Evolutionary conservation across 2,888 invertebrate genomes (phyloP).

Genomic region (Nemoura dubitans): DNA sequence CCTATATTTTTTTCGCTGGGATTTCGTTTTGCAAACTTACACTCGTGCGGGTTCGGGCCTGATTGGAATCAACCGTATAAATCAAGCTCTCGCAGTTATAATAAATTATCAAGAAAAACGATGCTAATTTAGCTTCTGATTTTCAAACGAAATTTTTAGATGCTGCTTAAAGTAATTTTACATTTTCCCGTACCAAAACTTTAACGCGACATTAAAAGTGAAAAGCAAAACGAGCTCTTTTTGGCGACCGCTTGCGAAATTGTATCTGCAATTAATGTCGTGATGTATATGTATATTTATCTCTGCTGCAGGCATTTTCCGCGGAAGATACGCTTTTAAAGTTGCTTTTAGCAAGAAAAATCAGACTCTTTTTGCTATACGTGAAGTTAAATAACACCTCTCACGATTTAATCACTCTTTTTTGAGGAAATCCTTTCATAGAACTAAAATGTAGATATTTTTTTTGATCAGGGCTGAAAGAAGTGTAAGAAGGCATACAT

Average conservation of each 20-base stretch:
- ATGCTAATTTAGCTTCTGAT: not conserved
- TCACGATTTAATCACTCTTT: not conserved
- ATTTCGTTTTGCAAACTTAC: not conserved
- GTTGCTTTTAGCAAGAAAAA: not conserved
- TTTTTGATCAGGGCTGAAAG: not conserved
- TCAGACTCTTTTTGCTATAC: not conserved
- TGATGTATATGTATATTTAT: not conserved
- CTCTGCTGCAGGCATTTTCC: not conserved
- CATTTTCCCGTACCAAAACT: not conserved
- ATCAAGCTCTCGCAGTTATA: not conserved
- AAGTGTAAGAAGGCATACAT: not conserved
- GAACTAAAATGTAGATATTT: not conserved
- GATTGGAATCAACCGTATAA: not conserved
- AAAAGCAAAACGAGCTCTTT: not conserved
- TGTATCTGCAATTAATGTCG: not conserved
- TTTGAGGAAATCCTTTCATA: not conserved
- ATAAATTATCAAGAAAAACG: constrained; percentile 3
- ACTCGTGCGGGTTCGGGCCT: not conserved
- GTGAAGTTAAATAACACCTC: not conserved
- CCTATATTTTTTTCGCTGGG: not conserved
- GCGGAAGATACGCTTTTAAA: not conserved
- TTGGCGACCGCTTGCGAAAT: not conserved
- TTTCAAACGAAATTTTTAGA: not conserved
- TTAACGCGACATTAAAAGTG: too few relatives aligned
- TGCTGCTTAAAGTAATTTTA: not conserved